phyloP scores from a whole-genome alignment of 2,888 invertebrate species.

The Metacarcinus magister region DNA sequence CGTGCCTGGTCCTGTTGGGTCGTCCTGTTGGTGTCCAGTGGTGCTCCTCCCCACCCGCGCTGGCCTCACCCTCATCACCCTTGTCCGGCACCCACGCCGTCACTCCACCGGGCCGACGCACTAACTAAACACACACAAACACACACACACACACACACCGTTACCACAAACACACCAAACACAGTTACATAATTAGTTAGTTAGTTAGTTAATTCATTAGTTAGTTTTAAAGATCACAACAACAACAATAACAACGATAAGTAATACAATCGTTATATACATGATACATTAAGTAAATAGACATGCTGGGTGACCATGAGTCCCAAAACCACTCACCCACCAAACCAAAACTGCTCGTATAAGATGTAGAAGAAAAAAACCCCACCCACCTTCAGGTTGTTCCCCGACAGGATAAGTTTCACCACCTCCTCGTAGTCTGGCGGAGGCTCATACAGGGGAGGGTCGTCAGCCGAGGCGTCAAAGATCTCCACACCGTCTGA shows the following conservation, averaged over 20 bases:
- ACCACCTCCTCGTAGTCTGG: slow-evolving; percentile 90
- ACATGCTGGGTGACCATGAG: no score
- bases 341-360: no score
- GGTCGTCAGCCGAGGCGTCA: slow-evolving; percentile 87
- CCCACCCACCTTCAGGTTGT: slow-evolving; percentile 80
- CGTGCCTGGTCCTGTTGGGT: slow-evolving; percentile 76
- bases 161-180: background rate
- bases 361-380: background rate
- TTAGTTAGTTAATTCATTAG: no score
- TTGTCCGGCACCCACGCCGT: slow-evolving; percentile 82
- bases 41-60: background rate
- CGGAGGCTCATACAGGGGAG: slow-evolving; percentile 89
- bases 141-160: background rate
- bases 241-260: background rate
- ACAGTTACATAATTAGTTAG: background rate
- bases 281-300: no score
- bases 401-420: slow-evolving; percentile 81
- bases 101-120: slow-evolving; percentile 81
- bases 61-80: background rate
- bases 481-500: slow-evolving; percentile 85
- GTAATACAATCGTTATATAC: no score
- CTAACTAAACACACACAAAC: slow-evolving; percentile 71
- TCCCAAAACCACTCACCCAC: no score
- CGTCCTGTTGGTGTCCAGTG: background rate
- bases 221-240: background rate